These are phyloP conservation scores for Drosophila ananassae DNA, from an alignment of 1,140 invertebrate genomes.

Conservation along the genomic window DNA sequence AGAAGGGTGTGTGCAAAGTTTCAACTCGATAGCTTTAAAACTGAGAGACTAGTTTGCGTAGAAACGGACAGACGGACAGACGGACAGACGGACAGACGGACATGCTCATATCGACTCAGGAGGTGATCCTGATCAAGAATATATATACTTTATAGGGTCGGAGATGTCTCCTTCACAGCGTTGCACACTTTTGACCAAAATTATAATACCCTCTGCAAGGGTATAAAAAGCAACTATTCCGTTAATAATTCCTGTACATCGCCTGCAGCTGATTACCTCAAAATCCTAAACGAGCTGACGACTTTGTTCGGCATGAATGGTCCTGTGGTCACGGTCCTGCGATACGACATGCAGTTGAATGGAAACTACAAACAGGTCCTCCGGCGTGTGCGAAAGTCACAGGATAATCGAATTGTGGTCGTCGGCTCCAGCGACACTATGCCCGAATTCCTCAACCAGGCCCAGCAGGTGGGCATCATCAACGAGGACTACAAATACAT, in stretches of 20 bases:
- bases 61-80: too few species aligned
- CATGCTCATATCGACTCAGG: too few species aligned
- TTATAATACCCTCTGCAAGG: too few species aligned
- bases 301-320: constrained; percentile 87
- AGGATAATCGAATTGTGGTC: constrained; percentile 90
- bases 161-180: too few species aligned
- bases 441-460: constrained; percentile 87
- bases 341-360: constrained; percentile 85
- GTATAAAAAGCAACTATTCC: not conserved
- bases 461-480: constrained; percentile 94
- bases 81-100: too few species aligned
- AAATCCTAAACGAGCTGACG: constrained; percentile 90
- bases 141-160: too few species aligned
- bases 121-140: too few species aligned
- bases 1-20: too few species aligned
- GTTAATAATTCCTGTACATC: not conserved
- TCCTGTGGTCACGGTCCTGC: constrained; percentile 86
- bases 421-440: constrained; percentile 90
- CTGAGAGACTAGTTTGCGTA: too few species aligned
- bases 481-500: constrained; percentile 90
- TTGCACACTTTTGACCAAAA: too few species aligned
- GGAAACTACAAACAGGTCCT: constrained; percentile 84
- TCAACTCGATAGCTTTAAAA: too few species aligned
- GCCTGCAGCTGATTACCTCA: constrained; percentile 86
- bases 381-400: constrained; percentile 85